Conservation (phyloP, 2,797 vertebrate genomes). For the Chelonia mydas region DNA sequence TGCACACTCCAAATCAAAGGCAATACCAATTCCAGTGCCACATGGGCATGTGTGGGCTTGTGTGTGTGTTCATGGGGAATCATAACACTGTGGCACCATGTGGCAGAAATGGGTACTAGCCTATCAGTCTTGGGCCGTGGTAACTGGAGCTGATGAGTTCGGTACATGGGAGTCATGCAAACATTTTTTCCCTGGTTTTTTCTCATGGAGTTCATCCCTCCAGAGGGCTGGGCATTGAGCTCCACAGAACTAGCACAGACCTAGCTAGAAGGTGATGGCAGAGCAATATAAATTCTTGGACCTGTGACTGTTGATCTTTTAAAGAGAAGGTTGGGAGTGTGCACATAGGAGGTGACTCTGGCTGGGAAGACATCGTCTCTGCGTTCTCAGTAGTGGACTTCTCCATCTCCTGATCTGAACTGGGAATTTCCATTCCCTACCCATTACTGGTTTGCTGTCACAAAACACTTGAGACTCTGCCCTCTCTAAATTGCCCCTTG, state of each 20-base stretch:
- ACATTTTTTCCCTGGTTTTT: no score
- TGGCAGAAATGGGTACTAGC: constrained; percentile 45
- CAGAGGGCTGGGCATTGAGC: no score
- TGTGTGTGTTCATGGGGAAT: neutral
- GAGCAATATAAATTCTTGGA: no score
- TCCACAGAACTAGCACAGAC: no score
- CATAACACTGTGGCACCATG: constrained; percentile 60
- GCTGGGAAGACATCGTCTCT: neutral
- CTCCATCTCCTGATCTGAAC: neutral
- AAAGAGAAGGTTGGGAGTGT: neutral
- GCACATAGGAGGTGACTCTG: neutral
- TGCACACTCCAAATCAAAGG: no score
- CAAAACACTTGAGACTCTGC: neutral
- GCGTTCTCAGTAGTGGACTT: neutral
- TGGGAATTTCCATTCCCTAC: neutral
- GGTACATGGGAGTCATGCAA: no score
- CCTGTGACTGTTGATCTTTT: no score
- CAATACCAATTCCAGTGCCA: no score
- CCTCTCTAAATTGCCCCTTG: neutral
- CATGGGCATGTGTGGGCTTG: no score
- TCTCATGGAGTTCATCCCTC: no score
- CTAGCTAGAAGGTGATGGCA: no score
- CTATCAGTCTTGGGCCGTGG: neutral
- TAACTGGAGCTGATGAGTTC: neutral
- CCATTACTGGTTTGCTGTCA: neutral